Evolutionary conservation across 2,113 vertebrate genomes (phyloP), one percentile per base, ranked within the genome.

Genomic region (Puma concolor): DNA sequence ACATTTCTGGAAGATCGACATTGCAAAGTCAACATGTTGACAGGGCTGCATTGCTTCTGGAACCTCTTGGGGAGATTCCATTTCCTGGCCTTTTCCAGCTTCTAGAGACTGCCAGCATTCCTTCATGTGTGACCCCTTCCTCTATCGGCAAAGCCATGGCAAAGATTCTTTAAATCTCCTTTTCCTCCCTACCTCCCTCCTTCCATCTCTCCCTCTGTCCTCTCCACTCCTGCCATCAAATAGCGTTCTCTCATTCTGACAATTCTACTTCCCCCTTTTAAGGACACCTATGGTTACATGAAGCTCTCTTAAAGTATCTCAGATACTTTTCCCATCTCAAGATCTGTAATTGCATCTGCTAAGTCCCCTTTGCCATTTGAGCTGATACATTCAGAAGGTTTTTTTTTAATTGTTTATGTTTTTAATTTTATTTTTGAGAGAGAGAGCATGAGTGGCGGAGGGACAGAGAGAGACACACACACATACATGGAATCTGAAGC

Each of bases 361-460:
- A 48, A 60, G 48, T 67, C 17, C 1, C 17, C 31, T 64, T 81
- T 52, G 2, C 71, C 16, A 27, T 14, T 60, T 31, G 27, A 72
- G 48, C 25, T 71, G 27, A 67, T 52, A 74, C 27, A 48, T 41
- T 80, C 4, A 63, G 1, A 27, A 2, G 25, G 79, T 91, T 60
- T 60, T 60, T 60, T 23, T 17, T 60, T 23, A 60, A 23, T 60
- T 60, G 44, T 60, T 21, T 7, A 57, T 21, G 21, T 60, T 60
- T 60, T 9, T 57, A 5, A 57, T 57, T 60, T 60, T 60, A 60
- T 23, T 60, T 60, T 60, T 60, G 57, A 23, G 57, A 60, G 54
- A 57, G 21, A 60, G 57, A 23, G 21, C 0, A 1, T 0, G 2
- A 23, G 57, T 25, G 7, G 21, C 0, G 57, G 3, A 60, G 57